Base-by-base conservation (phyloP, 2,888 invertebrate genomes). In the Lasioglossum figueresi region DNA sequence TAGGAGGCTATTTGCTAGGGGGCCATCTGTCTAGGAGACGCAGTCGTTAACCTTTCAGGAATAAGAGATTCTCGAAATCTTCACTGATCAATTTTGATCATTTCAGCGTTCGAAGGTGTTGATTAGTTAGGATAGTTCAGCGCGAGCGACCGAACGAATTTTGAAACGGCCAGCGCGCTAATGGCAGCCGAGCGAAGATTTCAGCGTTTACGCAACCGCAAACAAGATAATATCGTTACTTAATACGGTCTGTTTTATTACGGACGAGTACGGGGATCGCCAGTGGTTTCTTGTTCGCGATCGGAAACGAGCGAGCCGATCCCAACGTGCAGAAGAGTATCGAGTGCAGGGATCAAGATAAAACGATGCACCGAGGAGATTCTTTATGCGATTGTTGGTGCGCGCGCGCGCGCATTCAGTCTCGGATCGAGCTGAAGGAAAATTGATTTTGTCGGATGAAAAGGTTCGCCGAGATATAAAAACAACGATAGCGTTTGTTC, bases 151-250 rank as follows among this genome's bases (percentile, higher is more conserved):
- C 23, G 48, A 48, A 16, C 19, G 31, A 34, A 66, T 66, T 66
- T 8, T 34, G 31, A 31, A 31, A 66, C 19, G 34, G 19, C 12
- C 23, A 0, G 68, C 68, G 68, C 37, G 37, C n/a, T 68, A 12
- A 68, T 68, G 10, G 23, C 37, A 3, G 68, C 37, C 37, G 37
- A 23, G 34, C 37, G 68, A 37, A 68, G 37, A 68, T 68, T 68
- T 68, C 68, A 66, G 66, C 31, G 37, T 68, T 68, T 37, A 68
- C 43, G 59, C 75, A 59, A 31, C 56, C 43, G 63, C 27, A 40
- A 34, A 63, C 72, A 72, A 68, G 68, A 68, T 37, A 68, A 68
- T 68, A 68, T 68, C 68, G 68, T 68, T 68, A 68, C 68, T 68
- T 68, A 68, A 68, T 68, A 66, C 66, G 34, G 59, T 27, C 59